Evolutionary conservation across 2,888 invertebrate genomes (phyloP), one percentile per base, ranked within the genome.

Genomic region (Platynereis dumerilii): DNA sequence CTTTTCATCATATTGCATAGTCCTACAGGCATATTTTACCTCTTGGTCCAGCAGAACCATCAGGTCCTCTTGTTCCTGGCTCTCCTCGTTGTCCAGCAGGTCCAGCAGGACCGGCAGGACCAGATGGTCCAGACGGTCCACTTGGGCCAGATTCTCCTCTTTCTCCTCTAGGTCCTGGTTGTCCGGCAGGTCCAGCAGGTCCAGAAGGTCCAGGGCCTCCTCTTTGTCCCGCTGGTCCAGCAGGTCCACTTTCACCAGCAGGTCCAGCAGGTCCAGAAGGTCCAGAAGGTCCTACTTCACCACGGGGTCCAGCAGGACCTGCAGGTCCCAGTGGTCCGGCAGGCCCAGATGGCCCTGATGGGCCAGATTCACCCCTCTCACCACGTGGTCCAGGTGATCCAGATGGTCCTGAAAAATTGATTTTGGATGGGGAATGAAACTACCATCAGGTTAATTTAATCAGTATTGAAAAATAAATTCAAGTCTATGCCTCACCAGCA

Each of bases 281-380:
- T 26, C 69, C 69, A 27, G 29, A 26, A 7, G 44, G 57, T 34
- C 67, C 67, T 17, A 56, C 17, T 2, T 29, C 28, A 17, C 67
- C 67, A n/a, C 29, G 55, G 27, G 17, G 20, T 24, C 61, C 61
- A 20, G 28, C 28, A 22, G 62, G 48, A 10, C 62, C 62, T 1
- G 56, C 15, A 20, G 39, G 24, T 24, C 55, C 24, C 2, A 2
- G 7, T 10, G 55, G 24, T 10, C 55, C 55, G 3, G 24, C 28
- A 22, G 26, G 12, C 20, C 64, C 64, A 27, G n/a, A 5, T 20
- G 60, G 20, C 17, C 66, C 66, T 5, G 58, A 7, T 29, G n/a
- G 58, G 29, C 64, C 62, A 62, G 62, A 12, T 20, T 29, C 17
- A n/a, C 62, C 79, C 34, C 84, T 84, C 63, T 68, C 78, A n/a